Conservation (phyloP, 53 echinoderm and acorn worm species). For the Luidia sarsii region DNA sequence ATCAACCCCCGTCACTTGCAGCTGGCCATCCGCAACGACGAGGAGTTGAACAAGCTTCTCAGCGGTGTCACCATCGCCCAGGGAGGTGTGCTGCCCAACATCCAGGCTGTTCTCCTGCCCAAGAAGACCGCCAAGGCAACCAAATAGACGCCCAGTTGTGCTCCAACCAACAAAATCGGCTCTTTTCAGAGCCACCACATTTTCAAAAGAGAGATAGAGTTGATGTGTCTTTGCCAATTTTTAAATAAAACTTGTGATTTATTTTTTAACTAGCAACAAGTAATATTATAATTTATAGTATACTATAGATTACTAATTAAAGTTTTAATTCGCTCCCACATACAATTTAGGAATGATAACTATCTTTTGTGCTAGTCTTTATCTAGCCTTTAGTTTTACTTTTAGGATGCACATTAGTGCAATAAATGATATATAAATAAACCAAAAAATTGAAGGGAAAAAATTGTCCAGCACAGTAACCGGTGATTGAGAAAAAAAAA, state of each 20-base stretch:
- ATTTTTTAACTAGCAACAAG: too few relatives aligned
- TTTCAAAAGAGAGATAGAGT: conserved; percentile 62
- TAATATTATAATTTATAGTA: too few relatives aligned
- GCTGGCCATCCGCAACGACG: conserved; percentile 91
- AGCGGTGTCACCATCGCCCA: conserved; percentile 88
- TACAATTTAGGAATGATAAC: too few relatives aligned
- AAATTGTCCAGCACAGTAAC: too few relatives aligned
- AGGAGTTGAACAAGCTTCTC: conserved; percentile 90
- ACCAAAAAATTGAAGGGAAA: too few relatives aligned
- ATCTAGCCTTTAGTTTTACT: too few relatives aligned
- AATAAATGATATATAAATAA: too few relatives aligned
- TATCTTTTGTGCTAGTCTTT: too few relatives aligned
- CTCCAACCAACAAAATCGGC: conserved; percentile 69
- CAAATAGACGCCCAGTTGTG: conserved; percentile 71
- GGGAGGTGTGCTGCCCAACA: conserved; percentile 89
- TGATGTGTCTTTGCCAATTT: conserved; percentile 17
- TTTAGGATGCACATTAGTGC: too few relatives aligned
- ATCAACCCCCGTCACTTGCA: conserved; percentile 91
- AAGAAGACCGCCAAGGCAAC: conserved; percentile 77
- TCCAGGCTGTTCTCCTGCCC: conserved; percentile 87
- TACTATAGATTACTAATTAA: too few relatives aligned
- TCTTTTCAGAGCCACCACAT: conserved; percentile 73
- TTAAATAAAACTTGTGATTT: neutral
- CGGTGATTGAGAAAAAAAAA: too few relatives aligned
- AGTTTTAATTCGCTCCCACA: too few relatives aligned